These are phyloP conservation scores for Clinocottus analis DNA, from an alignment of 2,113 vertebrate species.

Conservation along the genomic window DNA sequence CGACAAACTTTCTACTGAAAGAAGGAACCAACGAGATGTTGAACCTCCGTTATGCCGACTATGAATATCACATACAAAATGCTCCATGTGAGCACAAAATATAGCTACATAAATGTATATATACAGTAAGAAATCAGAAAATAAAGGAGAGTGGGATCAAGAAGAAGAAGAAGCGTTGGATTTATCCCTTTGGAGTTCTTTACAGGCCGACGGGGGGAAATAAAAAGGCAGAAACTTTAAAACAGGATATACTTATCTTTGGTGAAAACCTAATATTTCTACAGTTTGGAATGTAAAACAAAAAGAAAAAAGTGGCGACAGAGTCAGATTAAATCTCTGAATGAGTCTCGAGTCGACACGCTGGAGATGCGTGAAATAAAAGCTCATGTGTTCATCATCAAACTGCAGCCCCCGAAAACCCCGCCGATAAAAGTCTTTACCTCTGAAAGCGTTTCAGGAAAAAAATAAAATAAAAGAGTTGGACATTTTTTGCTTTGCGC, in stretches of 20 bases:
- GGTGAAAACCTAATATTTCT: constrained; percentile 66
- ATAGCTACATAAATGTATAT: constrained; percentile 80
- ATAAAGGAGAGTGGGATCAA: not conserved
- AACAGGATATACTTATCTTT: constrained; percentile 65
- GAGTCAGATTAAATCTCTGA: constrained; percentile 8
- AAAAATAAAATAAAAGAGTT: constrained; percentile 16
- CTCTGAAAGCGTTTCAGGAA: constrained; percentile 3
- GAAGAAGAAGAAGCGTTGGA: constrained; percentile 20
- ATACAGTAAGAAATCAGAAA: constrained; percentile 67
- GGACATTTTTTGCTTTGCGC: not conserved
- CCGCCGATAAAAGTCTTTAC: constrained; percentile 9
- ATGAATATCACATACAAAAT: constrained; percentile 81
- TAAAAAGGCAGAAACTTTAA: constrained; percentile 43
- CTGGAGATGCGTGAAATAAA: constrained; percentile 1
- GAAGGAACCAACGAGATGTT: constrained; percentile 61
- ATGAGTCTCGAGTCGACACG: not conserved
- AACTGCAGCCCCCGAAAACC: not conserved
- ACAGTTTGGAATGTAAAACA: constrained; percentile 63
- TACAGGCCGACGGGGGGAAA: constrained; percentile 27
- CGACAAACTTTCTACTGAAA: constrained; percentile 59
- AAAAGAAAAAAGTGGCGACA: constrained; percentile 7
- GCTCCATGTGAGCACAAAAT: constrained; percentile 74
- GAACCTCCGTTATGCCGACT: constrained; percentile 60
- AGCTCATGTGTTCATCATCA: not conserved
- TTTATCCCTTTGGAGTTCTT: constrained; percentile 51